Conservation (phyloP, 1,140 invertebrate species). For the Chymomyza costata region DNA sequence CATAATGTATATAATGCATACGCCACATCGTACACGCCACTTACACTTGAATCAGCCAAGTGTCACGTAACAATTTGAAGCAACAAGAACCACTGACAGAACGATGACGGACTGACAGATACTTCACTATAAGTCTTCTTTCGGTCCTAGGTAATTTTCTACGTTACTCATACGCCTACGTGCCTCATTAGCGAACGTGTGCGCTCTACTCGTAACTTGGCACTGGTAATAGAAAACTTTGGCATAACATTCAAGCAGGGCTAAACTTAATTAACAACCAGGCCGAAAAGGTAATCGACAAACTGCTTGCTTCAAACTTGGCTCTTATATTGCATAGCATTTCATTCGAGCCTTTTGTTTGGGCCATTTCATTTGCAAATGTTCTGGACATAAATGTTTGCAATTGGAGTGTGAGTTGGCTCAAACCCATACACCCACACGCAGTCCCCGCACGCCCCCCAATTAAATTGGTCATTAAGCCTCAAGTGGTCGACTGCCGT, state of each 20-base stretch:
- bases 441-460: conserved; percentile 27
- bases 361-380: conserved; percentile 64
- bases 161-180: conserved; percentile 68
- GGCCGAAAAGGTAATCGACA: conserved; percentile 55
- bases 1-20: too few relatives aligned
- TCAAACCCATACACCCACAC: too few relatives aligned
- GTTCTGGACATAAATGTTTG: conserved; percentile 35
- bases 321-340: not conserved
- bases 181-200: conserved; percentile 60
- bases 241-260: conserved; percentile 56
- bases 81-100: too few relatives aligned
- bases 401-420: too few relatives aligned
- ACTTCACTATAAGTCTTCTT: conserved; percentile 4
- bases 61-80: too few relatives aligned
- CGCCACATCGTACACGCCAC: too few relatives aligned
- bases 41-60: too few relatives aligned
- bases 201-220: conserved; percentile 2
- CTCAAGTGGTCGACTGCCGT: conserved; percentile 55
- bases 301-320: not conserved
- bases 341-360: conserved; percentile 28
- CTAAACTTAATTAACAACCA: conserved; percentile 68
- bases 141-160: conserved; percentile 44
- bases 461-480: conserved; percentile 71
- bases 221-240: conserved; percentile 66
- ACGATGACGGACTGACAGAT: too few relatives aligned